Conservation (phyloP, 2,797 vertebrate species). For the Hephaestus fuliginosus region DNA sequence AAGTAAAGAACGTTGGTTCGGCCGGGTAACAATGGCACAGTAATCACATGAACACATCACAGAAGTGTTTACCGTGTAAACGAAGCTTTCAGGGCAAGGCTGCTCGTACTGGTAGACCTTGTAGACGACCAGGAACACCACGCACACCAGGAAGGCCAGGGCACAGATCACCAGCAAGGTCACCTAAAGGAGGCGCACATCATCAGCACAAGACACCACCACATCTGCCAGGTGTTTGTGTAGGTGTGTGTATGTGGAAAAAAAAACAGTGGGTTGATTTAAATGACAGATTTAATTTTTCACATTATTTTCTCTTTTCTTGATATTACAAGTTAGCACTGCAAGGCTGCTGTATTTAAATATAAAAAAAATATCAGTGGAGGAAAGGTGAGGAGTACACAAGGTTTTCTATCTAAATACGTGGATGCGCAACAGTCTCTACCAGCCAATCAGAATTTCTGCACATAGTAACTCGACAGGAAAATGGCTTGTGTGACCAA, state of each 20-base stretch:
- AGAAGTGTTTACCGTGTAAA: constrained; percentile 90
- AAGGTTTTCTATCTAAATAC: neutral
- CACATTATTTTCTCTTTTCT: neutral
- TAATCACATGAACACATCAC: neutral
- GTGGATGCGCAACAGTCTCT: neutral
- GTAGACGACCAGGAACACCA: constrained; percentile 97
- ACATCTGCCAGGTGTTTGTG: no score
- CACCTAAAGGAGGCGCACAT: constrained; percentile 82
- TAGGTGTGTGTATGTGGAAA: neutral
- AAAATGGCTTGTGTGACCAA: constrained; percentile 55
- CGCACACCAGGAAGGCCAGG: constrained; percentile 94
- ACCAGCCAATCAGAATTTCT: constrained; percentile 15
- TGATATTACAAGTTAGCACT: neutral
- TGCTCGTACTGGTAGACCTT: constrained; percentile 98
- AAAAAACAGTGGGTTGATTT: neutral
- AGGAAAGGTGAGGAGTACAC: neutral
- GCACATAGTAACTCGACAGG: constrained; percentile 28
- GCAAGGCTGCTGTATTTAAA: neutral
- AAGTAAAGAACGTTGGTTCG: no score
- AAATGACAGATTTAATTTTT: neutral
- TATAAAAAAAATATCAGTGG: neutral
- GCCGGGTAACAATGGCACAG: neutral
- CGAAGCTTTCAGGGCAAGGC: constrained; percentile 93
- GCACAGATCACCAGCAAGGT: constrained; percentile 95
- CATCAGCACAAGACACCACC: neutral